phyloP scores from a whole-genome alignment of 2,113 vertebrate genomes.

The Pica pica region DNA sequence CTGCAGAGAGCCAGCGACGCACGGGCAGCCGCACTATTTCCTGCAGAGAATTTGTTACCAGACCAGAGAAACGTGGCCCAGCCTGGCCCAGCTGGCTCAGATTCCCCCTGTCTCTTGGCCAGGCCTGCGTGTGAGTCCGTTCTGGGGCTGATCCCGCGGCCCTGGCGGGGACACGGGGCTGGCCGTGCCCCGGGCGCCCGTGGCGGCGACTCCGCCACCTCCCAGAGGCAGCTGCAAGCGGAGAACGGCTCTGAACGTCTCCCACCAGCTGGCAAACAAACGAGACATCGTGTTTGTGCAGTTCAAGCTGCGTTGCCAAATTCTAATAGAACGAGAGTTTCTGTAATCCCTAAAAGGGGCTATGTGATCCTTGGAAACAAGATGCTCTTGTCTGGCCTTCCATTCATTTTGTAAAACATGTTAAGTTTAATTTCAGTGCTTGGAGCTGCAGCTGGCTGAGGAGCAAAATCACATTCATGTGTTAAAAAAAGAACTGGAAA shows the following conservation, averaged over 20 bases:
- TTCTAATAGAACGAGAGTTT: constrained; percentile 40
- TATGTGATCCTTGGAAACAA: constrained; percentile 51
- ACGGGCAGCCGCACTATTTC: background rate
- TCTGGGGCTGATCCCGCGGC: accelerated
- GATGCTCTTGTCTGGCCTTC: constrained; percentile 54
- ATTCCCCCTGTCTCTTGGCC: background rate
- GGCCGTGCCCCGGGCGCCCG: too few relatives aligned
- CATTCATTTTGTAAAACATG: constrained; percentile 54
- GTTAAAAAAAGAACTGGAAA: constrained; percentile 50
- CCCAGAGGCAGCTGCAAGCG: background rate
- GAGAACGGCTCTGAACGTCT: background rate
- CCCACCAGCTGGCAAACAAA: constrained; percentile 47
- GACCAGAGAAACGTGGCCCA: background rate
- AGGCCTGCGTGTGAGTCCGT: accelerated
- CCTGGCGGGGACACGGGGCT: background rate
- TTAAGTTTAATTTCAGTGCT: constrained; percentile 53
- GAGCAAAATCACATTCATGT: constrained; percentile 36
- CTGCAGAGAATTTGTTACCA: background rate
- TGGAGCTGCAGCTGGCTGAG: constrained; percentile 44
- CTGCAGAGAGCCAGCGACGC: background rate
- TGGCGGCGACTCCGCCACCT: background rate
- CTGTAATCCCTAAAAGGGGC: constrained; percentile 18
- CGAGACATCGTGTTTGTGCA: constrained; percentile 29
- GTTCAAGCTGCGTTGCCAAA: constrained; percentile 25
- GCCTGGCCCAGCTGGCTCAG: background rate